These are phyloP conservation scores for Sciurus niger DNA, from an alignment of 2,113 vertebrate species.

Conservation along the genomic window DNA sequence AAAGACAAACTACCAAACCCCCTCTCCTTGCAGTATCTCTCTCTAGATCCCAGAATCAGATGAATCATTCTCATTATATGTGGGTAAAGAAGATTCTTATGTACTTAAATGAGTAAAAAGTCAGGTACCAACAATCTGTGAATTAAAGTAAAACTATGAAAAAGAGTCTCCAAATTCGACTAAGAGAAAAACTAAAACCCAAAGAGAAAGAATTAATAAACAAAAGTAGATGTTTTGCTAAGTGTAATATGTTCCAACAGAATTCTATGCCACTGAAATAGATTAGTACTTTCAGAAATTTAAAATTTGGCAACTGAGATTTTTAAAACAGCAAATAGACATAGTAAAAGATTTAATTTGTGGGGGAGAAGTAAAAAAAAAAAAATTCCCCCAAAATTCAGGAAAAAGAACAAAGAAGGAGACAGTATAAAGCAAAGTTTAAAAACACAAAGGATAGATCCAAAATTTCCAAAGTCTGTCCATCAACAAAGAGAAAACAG, in stretches of 20 bases:
- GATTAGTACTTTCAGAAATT: background rate
- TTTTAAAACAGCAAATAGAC: slow-evolving; percentile 19
- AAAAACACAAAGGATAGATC: background rate
- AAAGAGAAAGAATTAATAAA: background rate
- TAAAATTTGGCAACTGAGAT: slow-evolving; percentile 2
- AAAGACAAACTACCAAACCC: background rate
- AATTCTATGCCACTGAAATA: background rate
- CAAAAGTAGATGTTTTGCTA: background rate
- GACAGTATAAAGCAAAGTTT: background rate
- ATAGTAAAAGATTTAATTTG: slow-evolving; percentile 5
- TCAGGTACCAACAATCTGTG: background rate
- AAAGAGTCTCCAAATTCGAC: background rate
- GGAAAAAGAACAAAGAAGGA: background rate
- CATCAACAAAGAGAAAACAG: background rate
- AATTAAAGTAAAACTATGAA: slow-evolving; percentile 35
- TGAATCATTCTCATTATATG: background rate
- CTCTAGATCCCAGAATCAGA: slow-evolving; percentile 26
- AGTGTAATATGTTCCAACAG: background rate
- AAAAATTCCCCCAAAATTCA: background rate
- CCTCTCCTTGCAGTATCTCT: background rate
- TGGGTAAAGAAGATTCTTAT: background rate
- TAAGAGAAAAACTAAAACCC: background rate
- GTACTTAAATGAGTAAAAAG: background rate
- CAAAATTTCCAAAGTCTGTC: slow-evolving; percentile 16
- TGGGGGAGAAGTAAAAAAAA: background rate